phyloP scores from a whole-genome alignment of 2,888 invertebrate species.

The Sericinus montela region DNA sequence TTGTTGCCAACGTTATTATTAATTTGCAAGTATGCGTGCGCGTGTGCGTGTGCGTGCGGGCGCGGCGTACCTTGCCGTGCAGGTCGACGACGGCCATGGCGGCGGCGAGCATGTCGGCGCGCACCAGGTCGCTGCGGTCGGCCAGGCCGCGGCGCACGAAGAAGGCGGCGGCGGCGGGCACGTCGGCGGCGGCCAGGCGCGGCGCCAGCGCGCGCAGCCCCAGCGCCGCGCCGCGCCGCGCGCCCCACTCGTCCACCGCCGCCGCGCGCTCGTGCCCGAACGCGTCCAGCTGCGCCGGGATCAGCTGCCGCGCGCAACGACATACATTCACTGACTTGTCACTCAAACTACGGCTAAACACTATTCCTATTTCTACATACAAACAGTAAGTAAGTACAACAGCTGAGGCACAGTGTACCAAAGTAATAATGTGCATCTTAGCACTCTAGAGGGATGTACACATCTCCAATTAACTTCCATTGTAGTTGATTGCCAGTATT shows the following conservation, averaged over 20 bases:
- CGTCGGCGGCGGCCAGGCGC: constrained; percentile 81
- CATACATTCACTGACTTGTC: no score
- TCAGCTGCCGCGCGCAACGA: constrained; percentile 73
- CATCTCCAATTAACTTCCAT: no score
- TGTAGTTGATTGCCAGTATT: no score
- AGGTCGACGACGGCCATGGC: constrained; percentile 94
- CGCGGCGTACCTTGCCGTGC: constrained; percentile 88
- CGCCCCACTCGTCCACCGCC: constrained; percentile 94
- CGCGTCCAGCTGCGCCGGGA: constrained; percentile 92
- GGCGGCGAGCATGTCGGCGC: constrained; percentile 94
- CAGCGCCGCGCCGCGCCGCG: constrained; percentile 92
- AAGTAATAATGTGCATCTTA: no score
- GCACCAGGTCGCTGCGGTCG: constrained; percentile 89
- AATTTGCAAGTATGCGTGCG: no score
- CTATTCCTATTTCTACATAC: no score
- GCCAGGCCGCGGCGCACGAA: constrained; percentile 92
- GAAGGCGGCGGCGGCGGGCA: constrained; percentile 86
- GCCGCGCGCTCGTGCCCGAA: constrained; percentile 93
- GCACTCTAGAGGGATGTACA: no score
- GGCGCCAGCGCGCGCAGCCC: constrained; percentile 89
- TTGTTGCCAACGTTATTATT: no score
- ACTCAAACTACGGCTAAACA: no score
- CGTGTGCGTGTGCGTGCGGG: no score
- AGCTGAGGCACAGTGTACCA: no score
- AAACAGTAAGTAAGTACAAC: no score